phyloP scores from a whole-genome alignment of 2,113 vertebrate genomes.

The Entosphenus tridentatus region DNA sequence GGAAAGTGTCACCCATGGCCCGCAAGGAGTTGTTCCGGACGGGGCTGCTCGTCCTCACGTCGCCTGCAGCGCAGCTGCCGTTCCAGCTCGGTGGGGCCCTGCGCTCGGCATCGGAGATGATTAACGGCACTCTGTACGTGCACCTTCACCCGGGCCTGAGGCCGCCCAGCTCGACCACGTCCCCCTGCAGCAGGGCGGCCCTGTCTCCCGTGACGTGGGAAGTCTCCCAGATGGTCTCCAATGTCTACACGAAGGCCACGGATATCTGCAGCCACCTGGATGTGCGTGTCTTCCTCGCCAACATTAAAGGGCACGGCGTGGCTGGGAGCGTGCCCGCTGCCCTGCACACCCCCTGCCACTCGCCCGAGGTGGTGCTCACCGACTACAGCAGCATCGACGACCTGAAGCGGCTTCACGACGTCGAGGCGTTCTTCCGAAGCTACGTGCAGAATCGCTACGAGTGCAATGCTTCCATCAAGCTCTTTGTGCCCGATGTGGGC shows the following conservation, averaged over 20 bases:
- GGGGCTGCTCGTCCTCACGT: conserved; percentile 1
- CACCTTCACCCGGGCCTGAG: conserved; percentile 3
- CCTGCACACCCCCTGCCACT: not conserved
- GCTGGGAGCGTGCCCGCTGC: not conserved
- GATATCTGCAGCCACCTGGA: conserved; percentile 3
- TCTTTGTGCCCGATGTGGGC: too few species aligned
- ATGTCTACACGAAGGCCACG: not conserved
- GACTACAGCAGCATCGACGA: not conserved
- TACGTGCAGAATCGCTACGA: too few species aligned
- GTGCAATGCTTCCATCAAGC: too few species aligned
- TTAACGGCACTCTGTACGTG: conserved; percentile 1
- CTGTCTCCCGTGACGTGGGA: conserved; percentile 1
- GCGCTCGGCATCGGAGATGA: not conserved
- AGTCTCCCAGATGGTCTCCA: not conserved
- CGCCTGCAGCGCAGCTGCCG: not conserved
- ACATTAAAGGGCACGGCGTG: not conserved
- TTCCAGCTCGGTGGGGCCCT: not conserved
- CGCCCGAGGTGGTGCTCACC: conserved; percentile 4
- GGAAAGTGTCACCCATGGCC: not conserved
- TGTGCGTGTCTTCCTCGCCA: not conserved
- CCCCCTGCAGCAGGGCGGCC: not conserved
- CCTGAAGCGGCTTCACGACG: too few species aligned
- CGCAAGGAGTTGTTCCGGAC: not conserved
- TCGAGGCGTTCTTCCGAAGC: too few species aligned
- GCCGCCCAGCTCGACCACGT: not conserved